phyloP scores from a whole-genome alignment of 2,113 vertebrate species.

The Neogobius melanostomus region DNA sequence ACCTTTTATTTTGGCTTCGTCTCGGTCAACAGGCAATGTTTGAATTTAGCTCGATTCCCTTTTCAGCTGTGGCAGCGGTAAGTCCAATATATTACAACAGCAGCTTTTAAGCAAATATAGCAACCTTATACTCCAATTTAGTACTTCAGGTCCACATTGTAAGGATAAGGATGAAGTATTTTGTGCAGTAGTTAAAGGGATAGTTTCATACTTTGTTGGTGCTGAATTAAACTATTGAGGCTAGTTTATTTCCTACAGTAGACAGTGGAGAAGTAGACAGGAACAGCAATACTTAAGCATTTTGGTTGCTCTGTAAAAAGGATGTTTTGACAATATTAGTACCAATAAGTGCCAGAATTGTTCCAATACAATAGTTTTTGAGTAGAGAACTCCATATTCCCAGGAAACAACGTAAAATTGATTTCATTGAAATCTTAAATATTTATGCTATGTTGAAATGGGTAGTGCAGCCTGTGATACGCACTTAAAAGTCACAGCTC shows the following conservation, averaged over 20 bases:
- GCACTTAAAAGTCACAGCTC: neutral
- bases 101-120: slow-evolving; percentile 61
- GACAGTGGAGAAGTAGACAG: too few relatives aligned
- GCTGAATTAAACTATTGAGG: neutral
- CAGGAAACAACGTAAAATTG: too few relatives aligned
- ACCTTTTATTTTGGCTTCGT: slow-evolving; percentile 74
- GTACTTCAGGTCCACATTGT: neutral
- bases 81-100: slow-evolving; percentile 64
- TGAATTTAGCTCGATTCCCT: slow-evolving; percentile 64
- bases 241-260: neutral
- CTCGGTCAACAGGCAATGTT: slow-evolving; percentile 52
- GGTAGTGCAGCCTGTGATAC: neutral
- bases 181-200: neutral
- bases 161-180: neutral
- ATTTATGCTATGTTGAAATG: too few relatives aligned
- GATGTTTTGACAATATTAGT: too few relatives aligned
- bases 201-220: neutral
- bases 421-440: too few relatives aligned
- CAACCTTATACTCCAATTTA: slow-evolving; percentile 45
- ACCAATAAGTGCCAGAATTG: too few relatives aligned
- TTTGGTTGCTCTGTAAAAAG: too few relatives aligned
- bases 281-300: too few relatives aligned
- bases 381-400: too few relatives aligned
- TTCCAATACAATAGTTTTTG: too few relatives aligned
- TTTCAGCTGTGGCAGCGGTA: slow-evolving; percentile 52